Percentiles rank a stretch among this genome's conserved stretches.
These are phyloP conservation scores for Drosophila neutralis DNA, from an alignment of 2,888 invertebrate species.

Conservation along the genomic window DNA sequence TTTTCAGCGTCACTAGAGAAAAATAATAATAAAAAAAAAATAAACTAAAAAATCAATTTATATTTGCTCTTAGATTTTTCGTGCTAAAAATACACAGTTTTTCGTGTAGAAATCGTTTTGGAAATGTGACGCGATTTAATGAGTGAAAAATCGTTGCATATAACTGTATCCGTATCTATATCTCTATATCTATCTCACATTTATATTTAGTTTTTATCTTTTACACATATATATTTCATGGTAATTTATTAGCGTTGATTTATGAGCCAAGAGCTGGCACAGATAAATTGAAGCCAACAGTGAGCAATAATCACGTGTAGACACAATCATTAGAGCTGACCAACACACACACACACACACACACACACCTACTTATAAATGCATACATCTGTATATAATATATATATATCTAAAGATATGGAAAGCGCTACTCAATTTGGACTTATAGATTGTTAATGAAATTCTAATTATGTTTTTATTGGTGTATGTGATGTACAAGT, in stretches of 20 bases:
- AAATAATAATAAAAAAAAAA: neutral
- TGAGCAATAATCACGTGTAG: slow-evolving; percentile 67
- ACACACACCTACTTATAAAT: neutral
- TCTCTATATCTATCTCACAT: slow-evolving; percentile 20
- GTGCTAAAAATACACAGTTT: slow-evolving; percentile 45
- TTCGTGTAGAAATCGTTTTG: slow-evolving; percentile 30
- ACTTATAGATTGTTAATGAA: slow-evolving; percentile 77
- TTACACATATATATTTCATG: slow-evolving; percentile 16
- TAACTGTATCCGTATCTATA: slow-evolving; percentile 5
- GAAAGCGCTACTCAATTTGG: slow-evolving; percentile 60
- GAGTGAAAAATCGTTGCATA: slow-evolving; percentile 35
- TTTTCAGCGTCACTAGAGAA: slow-evolving; percentile 29
- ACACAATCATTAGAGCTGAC: slow-evolving; percentile 33
- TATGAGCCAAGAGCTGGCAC: slow-evolving; percentile 36
- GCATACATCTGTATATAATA: neutral
- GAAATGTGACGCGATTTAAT: slow-evolving; percentile 72
- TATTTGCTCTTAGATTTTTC: slow-evolving; percentile 13
- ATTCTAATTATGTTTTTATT: slow-evolving; percentile 67
- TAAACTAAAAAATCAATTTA: slow-evolving; percentile 14
- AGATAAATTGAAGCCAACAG: slow-evolving; percentile 27
- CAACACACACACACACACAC: neutral
- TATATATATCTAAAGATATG: slow-evolving; percentile 27
- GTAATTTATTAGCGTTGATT: slow-evolving; percentile 34
- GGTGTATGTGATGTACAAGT: slow-evolving; percentile 35
- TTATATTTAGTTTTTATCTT: slow-evolving; percentile 43